Percentiles rank a stretch among this genome's conserved stretches.
Evolutionary conservation across 2,797 vertebrate species (phyloP).

Genomic region (Lateolabrax maculatus): DNA sequence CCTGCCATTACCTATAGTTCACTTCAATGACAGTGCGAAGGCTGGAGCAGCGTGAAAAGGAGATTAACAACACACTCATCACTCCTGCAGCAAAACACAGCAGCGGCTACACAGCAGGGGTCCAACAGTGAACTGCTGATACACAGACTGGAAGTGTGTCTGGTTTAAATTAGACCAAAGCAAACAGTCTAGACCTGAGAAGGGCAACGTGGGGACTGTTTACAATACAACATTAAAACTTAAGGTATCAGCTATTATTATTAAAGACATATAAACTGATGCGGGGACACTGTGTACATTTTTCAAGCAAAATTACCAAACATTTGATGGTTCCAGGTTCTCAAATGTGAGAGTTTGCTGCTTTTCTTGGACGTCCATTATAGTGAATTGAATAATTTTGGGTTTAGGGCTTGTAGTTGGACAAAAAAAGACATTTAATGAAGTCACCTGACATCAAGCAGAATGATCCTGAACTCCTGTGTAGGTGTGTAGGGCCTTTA

Average conservation of each 20-base stretch:
- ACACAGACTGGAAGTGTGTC: constrained; percentile 1
- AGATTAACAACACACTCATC: constrained; percentile 54
- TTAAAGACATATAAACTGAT: background rate
- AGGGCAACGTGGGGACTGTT: background rate
- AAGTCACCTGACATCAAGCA: no score
- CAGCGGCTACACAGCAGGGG: constrained; percentile 6
- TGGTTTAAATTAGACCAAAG: constrained; percentile 20
- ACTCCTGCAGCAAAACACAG: constrained; percentile 24
- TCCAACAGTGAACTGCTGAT: background rate
- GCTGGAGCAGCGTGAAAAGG: constrained; percentile 23
- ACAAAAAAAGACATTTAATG: background rate
- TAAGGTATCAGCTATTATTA: background rate
- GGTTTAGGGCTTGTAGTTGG: background rate
- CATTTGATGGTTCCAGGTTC: background rate
- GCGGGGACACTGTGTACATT: background rate
- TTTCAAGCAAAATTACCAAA: background rate
- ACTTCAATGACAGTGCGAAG: constrained; percentile 3
- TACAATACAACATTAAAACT: background rate
- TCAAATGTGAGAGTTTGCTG: background rate
- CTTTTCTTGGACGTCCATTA: background rate
- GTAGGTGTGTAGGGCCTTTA: no score
- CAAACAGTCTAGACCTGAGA: constrained; percentile 1
- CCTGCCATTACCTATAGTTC: constrained; percentile 41
- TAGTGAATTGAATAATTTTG: background rate
- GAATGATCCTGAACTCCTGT: background rate